Conservation (phyloP, 2,888 invertebrate genomes). For the Himalopsyche tibetana region DNA sequence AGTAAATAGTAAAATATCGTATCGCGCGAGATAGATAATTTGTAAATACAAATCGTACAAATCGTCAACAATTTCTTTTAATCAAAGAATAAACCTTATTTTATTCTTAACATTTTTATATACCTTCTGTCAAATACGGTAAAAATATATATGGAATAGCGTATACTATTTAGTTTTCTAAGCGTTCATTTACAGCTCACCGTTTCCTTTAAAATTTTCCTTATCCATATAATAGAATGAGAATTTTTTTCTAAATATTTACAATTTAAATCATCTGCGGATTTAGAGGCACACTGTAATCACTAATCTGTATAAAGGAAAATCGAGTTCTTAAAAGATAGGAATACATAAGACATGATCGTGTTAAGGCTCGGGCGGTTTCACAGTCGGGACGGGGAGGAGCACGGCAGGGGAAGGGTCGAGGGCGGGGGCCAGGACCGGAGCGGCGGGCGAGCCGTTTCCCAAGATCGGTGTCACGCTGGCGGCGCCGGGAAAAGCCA, state of each 20-base stretch:
- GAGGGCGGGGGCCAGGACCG: conserved; percentile 56
- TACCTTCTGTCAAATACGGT: conserved; percentile 65
- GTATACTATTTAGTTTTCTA: conserved; percentile 64
- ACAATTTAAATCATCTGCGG: conserved; percentile 59
- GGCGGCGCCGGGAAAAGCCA: conserved; percentile 66
- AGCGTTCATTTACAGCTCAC: conserved; percentile 65
- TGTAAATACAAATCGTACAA: conserved; percentile 61
- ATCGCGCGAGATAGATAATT: conserved; percentile 48
- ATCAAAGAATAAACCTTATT: conserved; percentile 65
- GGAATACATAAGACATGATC: conserved; percentile 61
- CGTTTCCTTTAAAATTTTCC: conserved; percentile 47
- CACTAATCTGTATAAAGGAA: conserved; percentile 64
- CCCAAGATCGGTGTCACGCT: conserved; percentile 63
- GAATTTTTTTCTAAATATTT: conserved; percentile 62
- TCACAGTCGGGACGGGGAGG: conserved; percentile 44
- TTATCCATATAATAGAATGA: conserved; percentile 51
- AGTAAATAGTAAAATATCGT: conserved; percentile 49
- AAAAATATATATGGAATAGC: conserved; percentile 66
- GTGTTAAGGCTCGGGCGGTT: conserved; percentile 62
- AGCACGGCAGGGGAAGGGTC: conserved; percentile 49
- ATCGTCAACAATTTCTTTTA: conserved; percentile 65
- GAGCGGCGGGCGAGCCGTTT: conserved; percentile 68
- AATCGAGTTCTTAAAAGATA: conserved; percentile 54
- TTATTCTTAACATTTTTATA: conserved; percentile 65
- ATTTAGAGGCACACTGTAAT: conserved; percentile 66